phyloP scores from a whole-genome alignment of 1,140 invertebrate genomes.

The Hyphantria cunea region DNA sequence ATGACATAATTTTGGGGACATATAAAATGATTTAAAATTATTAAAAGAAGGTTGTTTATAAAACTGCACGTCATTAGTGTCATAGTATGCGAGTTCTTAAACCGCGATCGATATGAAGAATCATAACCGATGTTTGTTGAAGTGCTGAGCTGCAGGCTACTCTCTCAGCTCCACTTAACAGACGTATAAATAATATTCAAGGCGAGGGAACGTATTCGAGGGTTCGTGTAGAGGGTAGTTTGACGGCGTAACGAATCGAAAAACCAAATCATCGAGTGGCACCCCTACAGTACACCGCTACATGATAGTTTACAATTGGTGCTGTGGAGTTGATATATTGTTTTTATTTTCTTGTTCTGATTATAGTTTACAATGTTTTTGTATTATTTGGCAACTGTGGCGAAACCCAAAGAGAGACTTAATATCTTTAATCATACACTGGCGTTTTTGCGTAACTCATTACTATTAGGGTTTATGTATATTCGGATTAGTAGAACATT shows the following conservation, averaged over 20 bases:
- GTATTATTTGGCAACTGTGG: background rate
- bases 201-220: slow-evolving; percentile 78
- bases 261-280: slow-evolving; percentile 82
- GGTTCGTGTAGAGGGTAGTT: slow-evolving; percentile 77
- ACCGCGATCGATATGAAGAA: slow-evolving; percentile 71
- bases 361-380: background rate
- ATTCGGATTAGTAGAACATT: too few species aligned
- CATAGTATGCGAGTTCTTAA: slow-evolving; percentile 40
- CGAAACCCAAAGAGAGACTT: too few species aligned
- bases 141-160: slow-evolving; percentile 75
- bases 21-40: too few species aligned
- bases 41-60: background rate
- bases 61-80: slow-evolving; percentile 1
- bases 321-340: slow-evolving; percentile 50
- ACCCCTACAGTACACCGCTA: slow-evolving; percentile 75
- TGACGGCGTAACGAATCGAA: slow-evolving; percentile 81
- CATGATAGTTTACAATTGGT: slow-evolving; percentile 68
- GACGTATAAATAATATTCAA: slow-evolving; percentile 81
- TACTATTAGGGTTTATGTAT: too few species aligned
- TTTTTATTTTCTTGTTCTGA: slow-evolving; percentile 2
- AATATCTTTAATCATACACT: too few species aligned
- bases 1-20: too few species aligned
- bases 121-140: slow-evolving; percentile 79
- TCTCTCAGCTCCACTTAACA: slow-evolving; percentile 78
- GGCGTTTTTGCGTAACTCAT: too few species aligned